Conservation (phyloP, 2,888 invertebrate genomes). For the Drosophila fungiperda region DNA sequence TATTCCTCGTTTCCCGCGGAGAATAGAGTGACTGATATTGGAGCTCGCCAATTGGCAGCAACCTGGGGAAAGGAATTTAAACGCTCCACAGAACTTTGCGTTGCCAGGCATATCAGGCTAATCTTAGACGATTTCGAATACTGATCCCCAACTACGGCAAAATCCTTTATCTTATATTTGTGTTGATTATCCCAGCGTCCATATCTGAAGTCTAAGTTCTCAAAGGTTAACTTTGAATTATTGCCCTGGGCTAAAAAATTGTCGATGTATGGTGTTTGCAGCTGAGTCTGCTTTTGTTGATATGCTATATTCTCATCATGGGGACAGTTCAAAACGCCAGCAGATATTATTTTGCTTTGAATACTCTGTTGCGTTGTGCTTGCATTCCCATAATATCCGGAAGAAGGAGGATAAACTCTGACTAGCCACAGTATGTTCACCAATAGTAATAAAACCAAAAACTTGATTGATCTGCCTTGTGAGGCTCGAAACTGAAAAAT, state of each 20-base stretch:
- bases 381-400: constrained; percentile 23
- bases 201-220: constrained; percentile 88
- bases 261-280: constrained; percentile 28
- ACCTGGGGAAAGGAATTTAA: constrained; percentile 91
- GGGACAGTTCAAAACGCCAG: constrained; percentile 33
- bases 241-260: constrained; percentile 23
- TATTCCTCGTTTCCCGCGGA: constrained; percentile 92
- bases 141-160: constrained; percentile 89
- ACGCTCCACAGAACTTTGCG: constrained; percentile 94
- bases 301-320: constrained; percentile 37
- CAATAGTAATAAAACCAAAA: constrained; percentile 48
- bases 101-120: constrained; percentile 90
- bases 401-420: constrained; percentile 55
- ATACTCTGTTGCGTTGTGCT: constrained; percentile 6
- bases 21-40: constrained; percentile 93
- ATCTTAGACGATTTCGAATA: constrained; percentile 84
- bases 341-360: constrained; percentile 5
- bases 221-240: constrained; percentile 84
- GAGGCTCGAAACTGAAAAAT: constrained; percentile 50
- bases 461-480: constrained; percentile 53
- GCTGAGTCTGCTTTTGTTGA: constrained; percentile 17
- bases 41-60: constrained; percentile 93
- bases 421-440: constrained; percentile 64
- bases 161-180: constrained; percentile 90
- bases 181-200: constrained; percentile 91